Base-by-base conservation (phyloP, 2,113 vertebrate genomes). In the Tetrax tetrax region DNA sequence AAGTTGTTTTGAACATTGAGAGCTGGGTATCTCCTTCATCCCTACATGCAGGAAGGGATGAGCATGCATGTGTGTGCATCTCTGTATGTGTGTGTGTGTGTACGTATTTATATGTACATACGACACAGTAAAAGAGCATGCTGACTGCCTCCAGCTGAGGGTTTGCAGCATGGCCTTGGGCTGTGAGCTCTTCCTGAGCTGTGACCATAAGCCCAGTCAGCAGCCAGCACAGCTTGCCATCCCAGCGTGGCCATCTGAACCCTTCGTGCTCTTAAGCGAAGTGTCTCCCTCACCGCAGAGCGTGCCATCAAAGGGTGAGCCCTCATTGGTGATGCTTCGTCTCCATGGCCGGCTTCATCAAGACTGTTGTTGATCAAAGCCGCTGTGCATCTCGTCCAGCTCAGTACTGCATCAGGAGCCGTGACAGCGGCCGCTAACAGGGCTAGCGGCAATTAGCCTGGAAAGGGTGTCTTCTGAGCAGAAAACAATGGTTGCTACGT, bases 201-300 rank as follows among this genome's bases (percentile, higher is more conserved):
- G 1, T 29, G 50, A 43, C 47, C n/a, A 31, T 33, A 28, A 57
- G 9, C 33, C 22, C 2, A 0, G 27, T 8, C 59, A 47, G 61
- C 35, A 56, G 53, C 38, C 35, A 41, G 57, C 8, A 1, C 75
- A 76, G 23, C 25, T 65, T 56, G 24, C 51, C 2, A 1, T 18
- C 57, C 2, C 61, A 56, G 56, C 0, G 0, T 80, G 61, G 25
- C 66, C 6, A 0, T 2, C 1, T 1, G 37, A 48, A 15, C 10
- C 0, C n/a, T 4, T 16, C 63, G 14, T 38, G 41, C 23, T 80
- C 57, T 10, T 5, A 1, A 41, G 15, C 7, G 19, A 12, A 47
- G 2, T 1, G 18, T 3, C 35, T 28, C n/a, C 76, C 59, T 69
- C 20, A 4, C 18, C 41, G 1, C 2, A 29, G 16, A 28, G 41